A percentile compares a stretch with the other conserved stretches of the same genome.
Evolutionary conservation across 2,113 vertebrate genomes (phyloP).

Genomic region (Menura novaehollandiae): DNA sequence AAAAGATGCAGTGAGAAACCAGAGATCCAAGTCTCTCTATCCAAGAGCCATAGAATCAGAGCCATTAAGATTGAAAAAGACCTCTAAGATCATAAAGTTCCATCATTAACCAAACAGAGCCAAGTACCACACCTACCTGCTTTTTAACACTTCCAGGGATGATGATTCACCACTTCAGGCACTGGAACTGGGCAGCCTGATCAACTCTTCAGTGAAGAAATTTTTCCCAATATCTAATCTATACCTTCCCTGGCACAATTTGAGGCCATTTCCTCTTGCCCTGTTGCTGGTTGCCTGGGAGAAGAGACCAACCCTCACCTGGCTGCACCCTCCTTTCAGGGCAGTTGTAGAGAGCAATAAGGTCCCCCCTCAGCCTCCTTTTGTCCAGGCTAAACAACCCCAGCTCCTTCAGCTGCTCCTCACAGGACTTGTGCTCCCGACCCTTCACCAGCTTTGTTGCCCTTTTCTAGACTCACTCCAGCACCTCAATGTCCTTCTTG

Average conservation of each 20-base stretch:
- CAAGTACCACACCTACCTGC: background rate
- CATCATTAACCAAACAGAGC: background rate
- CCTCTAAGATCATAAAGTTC: background rate
- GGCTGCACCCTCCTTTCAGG: background rate
- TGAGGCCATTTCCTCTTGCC: background rate
- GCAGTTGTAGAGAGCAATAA: background rate
- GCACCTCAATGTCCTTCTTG: no score
- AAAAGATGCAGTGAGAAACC: background rate
- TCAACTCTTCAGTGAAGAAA: background rate
- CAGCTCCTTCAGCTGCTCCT: background rate
- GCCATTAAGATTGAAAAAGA: background rate
- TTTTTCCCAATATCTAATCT: background rate
- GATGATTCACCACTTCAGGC: background rate
- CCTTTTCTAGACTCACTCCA: background rate
- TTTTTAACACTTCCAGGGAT: background rate
- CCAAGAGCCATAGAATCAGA: background rate
- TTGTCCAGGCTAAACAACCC: background rate
- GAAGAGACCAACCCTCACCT: background rate
- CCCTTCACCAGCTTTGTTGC: rapidly evolving
- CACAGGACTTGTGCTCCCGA: background rate
- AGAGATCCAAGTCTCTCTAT: background rate
- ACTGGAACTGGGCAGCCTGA: background rate
- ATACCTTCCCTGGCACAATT: background rate
- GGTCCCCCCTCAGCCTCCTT: background rate
- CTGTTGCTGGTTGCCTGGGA: background rate